phyloP scores from a whole-genome alignment of 2,113 vertebrate species.

The Strix uralensis region DNA sequence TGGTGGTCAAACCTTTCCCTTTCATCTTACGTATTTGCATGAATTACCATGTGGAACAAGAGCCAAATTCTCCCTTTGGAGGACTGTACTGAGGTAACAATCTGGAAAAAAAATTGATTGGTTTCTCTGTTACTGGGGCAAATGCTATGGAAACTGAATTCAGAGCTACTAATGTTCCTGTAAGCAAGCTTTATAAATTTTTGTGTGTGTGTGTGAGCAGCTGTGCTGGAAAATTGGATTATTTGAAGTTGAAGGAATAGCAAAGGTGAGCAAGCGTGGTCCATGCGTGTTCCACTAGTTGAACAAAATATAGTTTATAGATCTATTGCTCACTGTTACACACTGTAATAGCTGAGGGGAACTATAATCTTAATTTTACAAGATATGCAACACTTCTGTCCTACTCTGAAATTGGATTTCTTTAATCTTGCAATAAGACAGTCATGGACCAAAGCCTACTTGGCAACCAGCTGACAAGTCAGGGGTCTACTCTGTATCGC shows the following conservation, averaged over 20 bases:
- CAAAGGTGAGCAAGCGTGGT: not conserved
- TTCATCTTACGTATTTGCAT: not conserved
- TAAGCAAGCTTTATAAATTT: not conserved
- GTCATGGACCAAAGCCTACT: not conserved
- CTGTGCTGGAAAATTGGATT: not conserved
- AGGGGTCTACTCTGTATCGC: not conserved
- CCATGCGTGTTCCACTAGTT: not conserved
- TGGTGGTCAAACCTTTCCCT: not conserved
- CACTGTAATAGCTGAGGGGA: not conserved
- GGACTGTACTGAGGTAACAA: not conserved
- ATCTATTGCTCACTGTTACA: not conserved
- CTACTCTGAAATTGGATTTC: fast-evolving
- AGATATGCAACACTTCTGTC: not conserved
- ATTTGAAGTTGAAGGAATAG: not conserved
- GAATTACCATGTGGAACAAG: not conserved
- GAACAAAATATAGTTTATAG: not conserved
- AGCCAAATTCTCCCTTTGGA: not conserved
- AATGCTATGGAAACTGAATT: not conserved
- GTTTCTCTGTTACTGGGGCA: not conserved
- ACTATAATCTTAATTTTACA: not conserved
- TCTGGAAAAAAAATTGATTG: not conserved
- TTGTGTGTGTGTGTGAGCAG: not conserved
- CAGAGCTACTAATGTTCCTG: not conserved
- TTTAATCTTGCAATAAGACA: not conserved
- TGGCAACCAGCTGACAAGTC: not conserved